Base-by-base conservation (phyloP, 2,113 vertebrate species). In the Buteo buteo region DNA sequence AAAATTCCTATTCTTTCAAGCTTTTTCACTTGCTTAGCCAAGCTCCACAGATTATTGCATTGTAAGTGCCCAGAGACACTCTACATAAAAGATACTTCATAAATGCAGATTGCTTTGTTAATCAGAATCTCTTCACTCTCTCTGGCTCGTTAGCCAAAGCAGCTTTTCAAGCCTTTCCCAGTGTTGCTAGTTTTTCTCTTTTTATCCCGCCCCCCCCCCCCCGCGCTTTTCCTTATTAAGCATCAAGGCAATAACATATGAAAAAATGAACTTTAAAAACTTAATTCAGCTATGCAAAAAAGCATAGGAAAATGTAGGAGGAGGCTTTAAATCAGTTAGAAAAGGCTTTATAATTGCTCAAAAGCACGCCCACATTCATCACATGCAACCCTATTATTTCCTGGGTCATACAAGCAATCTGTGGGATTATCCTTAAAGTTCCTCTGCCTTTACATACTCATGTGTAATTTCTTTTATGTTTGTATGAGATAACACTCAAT, bases 1-100 rank as follows among this genome's bases (percentile, higher is more conserved):
- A 76, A 52, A 95, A 84, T 72, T 69, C 65, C 81, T n/a, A 18
- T 88, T 91, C 47, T 72, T 87, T 62, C 52, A 92, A 78, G 74
- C 16, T 86, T 81, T 85, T 80, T 40, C 40, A 52, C 36, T 78
- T 66, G 29, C 74, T 82, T 80, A 82, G 38, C 26, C 73, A 82
- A 84, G 21, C 11, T 86, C 36, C 40, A 71, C 38, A 77, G 45
- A 73, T 38, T 71, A 42, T 6, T 72, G 36, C n/a, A 36, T 38
- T 76, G 3, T 36, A 88, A 74, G 29, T 47, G 22, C 47, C 21
- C 45, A 50, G 28, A 96, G 54, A 91, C 13, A 38, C 50, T 25
- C 40, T 79, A 65, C 29, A 66, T 47, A 57, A 72, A 81, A 84
- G 19, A 49, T 59, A 67, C 19, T 80, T 92, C 65, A 50, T 67